A percentile compares a stretch with the other conserved stretches of the same genome.
phyloP scores from a whole-genome alignment of 2,888 invertebrate species.

The Germaria angustata region DNA sequence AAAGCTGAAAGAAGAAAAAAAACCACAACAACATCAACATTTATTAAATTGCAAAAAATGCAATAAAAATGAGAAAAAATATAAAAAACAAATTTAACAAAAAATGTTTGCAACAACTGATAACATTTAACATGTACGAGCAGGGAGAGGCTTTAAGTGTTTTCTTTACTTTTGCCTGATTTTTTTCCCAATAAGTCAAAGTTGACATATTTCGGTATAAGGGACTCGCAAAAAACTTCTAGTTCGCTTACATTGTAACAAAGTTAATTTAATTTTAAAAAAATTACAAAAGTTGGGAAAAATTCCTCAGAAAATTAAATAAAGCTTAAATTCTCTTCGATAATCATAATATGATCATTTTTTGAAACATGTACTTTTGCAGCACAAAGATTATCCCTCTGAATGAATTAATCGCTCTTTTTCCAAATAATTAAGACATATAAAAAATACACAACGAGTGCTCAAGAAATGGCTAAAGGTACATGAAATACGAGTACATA shows the following conservation, averaged over 20 bases:
- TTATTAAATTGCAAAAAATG: no score
- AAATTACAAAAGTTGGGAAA: no score
- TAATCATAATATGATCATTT: no score
- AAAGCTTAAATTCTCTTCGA: no score
- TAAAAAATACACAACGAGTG: no score
- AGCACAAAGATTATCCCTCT: no score
- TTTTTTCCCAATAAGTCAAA: slow-evolving; percentile 11
- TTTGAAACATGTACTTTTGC: no score
- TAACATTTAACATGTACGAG: slow-evolving; percentile 1
- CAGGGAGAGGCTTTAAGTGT: slow-evolving; percentile 10
- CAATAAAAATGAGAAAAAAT: slow-evolving; percentile 17
- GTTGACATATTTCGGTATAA: not conserved
- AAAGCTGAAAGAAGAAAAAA: not conserved
- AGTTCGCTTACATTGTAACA: not conserved
- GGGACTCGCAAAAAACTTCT: not conserved
- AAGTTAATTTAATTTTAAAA: not conserved
- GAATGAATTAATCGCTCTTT: no score
- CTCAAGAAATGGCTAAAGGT: no score
- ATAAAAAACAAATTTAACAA: not conserved
- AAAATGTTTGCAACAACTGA: not conserved
- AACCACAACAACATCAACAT: not conserved
- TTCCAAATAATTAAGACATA: no score
- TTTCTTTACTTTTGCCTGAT: not conserved
- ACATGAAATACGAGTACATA: no score
- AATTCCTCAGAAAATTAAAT: no score